These are phyloP conservation scores for Eretmocerus hayati DNA, from an alignment of 2,888 invertebrate species.

Conservation along the genomic window DNA sequence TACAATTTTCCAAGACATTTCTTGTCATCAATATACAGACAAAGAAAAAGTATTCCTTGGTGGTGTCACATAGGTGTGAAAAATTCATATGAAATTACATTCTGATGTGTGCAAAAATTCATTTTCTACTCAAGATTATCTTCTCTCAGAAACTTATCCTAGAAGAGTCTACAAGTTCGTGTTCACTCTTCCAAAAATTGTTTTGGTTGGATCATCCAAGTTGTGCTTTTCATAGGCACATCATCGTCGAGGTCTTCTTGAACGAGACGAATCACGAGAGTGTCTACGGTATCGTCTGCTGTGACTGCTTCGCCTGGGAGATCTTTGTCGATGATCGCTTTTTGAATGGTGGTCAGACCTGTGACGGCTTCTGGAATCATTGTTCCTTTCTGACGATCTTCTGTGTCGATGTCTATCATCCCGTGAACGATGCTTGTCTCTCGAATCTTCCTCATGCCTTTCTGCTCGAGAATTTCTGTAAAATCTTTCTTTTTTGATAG, in stretches of 20 bases:
- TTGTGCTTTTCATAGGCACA: neutral
- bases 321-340: conserved; percentile 11
- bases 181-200: too few species aligned
- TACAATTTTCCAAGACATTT: too few species aligned
- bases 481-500: conserved; percentile 8
- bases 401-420: too few species aligned
- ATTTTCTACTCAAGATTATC: too few species aligned
- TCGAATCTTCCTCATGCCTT: neutral
- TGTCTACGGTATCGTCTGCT: conserved; percentile 13
- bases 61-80: too few species aligned
- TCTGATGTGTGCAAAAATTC: too few species aligned
- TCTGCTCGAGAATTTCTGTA: conserved; percentile 2
- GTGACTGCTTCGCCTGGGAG: conserved; percentile 14
- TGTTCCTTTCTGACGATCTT: conserved; percentile 7
- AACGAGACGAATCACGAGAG: conserved; percentile 17
- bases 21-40: too few species aligned
- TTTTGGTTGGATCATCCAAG: too few species aligned
- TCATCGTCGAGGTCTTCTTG: conserved; percentile 17
- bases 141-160: too few species aligned
- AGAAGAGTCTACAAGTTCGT: too few species aligned
- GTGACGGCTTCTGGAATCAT: conserved; percentile 10
- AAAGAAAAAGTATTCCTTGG: too few species aligned
- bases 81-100: too few species aligned
- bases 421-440: conserved; percentile 7
- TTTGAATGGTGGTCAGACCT: conserved; percentile 5